phyloP scores from a whole-genome alignment of 2,797 vertebrate genomes.

The Falco berigora region DNA sequence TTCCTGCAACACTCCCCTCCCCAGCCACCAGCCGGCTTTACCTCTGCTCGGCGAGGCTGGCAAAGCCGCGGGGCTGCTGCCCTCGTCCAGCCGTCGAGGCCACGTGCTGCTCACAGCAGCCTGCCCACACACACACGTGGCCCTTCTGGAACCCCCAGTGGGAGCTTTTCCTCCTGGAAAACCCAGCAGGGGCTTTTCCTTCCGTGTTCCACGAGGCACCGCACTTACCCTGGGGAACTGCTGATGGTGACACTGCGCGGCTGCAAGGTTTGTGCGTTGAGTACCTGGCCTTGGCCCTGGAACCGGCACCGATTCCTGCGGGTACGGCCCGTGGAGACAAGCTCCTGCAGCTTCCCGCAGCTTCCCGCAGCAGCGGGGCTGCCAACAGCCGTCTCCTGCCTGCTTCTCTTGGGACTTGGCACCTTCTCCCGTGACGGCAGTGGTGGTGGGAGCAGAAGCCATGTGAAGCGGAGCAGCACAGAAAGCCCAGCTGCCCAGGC shows the following conservation, averaged over 20 bases:
- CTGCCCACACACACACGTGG: fast-evolving
- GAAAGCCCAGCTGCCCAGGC: fast-evolving
- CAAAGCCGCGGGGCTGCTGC: fast-evolving
- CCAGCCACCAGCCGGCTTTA: too few species aligned
- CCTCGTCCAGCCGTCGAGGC: fast-evolving
- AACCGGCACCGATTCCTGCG: background rate
- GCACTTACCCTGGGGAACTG: fast-evolving
- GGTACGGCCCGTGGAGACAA: fast-evolving
- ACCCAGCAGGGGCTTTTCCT: background rate
- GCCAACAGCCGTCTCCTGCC: background rate
- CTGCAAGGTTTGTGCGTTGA: fast-evolving
- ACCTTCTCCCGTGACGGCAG: background rate
- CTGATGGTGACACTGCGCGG: fast-evolving
- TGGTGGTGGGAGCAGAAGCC: background rate
- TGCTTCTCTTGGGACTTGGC: fast-evolving
- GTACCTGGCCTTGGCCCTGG: too few species aligned
- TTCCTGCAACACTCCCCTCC: fast-evolving
- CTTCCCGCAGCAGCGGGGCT: too few species aligned
- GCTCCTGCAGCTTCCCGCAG: background rate
- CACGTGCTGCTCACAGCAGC: fast-evolving
- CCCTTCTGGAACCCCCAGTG: background rate
- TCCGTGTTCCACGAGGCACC: fast-evolving
- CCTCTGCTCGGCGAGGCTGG: background rate
- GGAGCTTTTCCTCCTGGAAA: background rate
- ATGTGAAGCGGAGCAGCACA: fast-evolving